Evolutionary conservation across 1,140 invertebrate species (phyloP), one percentile per base, ranked within the genome.

Genomic region (Cephus cinctus): DNA sequence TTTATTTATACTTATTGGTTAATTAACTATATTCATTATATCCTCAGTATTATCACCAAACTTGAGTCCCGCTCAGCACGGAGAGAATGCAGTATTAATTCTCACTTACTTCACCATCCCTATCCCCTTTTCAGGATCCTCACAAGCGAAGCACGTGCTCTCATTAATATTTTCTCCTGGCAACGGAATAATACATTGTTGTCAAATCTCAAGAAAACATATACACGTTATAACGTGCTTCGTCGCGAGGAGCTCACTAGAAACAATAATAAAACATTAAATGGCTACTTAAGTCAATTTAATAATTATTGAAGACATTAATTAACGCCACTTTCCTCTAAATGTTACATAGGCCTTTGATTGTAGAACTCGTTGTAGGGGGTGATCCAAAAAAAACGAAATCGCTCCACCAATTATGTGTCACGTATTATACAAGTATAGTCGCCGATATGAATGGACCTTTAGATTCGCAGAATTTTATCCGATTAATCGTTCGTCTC

Each of bases 301-400:
- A 52, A 55, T 55, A 53, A 48, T 52, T 34, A 50, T 59, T 63
- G 55, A 58, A 56, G 50, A 57, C 58, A 61, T 54, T 55, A 52
- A 55, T 61, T 54, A 57, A 59, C 50, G 43, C 50, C 50, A 59
- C 42, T 47, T 50, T n/a, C 21, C 50, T 31, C 50, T 61, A 54
- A 60, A 50, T 54, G 53, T 56, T 52, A 54, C 52, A 48, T 64
- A 64, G 61, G 61, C 61, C 61, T 61, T 64, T 64, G 61, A 64
- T 57, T 64, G 58, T 64, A 55, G 49, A 58, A 47, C 43, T 44
- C 49, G 34, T 48, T 53, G 43, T 50, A 50, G 35, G 21, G 39
- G 38, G 41, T 52, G 54, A 15, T 47, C 38, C 39, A 45, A n/a
- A 22, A 47, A 39, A 46, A 30, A 25, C n/a, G n/a, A n/a, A n/a